Percentiles rank a stretch among this genome's conserved stretches.
These are phyloP conservation scores for Laodelphax striatellus DNA, from an alignment of 1,140 invertebrate species.

Conservation along the genomic window DNA sequence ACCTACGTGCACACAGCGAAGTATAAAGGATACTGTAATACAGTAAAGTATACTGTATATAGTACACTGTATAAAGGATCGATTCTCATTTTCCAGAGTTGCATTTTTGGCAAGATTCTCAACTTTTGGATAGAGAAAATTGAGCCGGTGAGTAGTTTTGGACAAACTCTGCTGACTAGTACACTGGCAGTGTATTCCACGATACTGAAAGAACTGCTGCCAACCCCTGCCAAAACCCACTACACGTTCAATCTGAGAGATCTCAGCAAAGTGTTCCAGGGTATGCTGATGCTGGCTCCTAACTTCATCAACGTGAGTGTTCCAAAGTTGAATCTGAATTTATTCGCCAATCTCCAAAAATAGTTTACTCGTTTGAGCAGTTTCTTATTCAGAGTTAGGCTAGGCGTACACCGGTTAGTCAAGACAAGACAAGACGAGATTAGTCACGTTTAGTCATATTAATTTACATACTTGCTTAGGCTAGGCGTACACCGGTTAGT, in stretches of 20 bases:
- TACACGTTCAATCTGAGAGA: constrained; percentile 60
- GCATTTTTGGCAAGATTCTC: constrained; percentile 57
- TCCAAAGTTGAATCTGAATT: constrained; percentile 2
- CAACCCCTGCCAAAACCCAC: constrained; percentile 56
- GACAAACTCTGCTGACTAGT: constrained; percentile 39
- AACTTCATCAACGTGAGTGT: constrained; percentile 33
- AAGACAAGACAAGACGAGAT: too few relatives aligned
- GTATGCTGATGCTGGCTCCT: constrained; percentile 48
- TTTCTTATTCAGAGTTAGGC: too few relatives aligned
- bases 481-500: too few relatives aligned
- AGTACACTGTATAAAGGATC: too few relatives aligned
- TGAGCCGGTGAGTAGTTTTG: constrained; percentile 26
- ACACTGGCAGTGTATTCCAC: constrained; percentile 50
- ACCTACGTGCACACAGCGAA: too few relatives aligned
- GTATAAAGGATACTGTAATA: too few relatives aligned
- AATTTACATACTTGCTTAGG: too few relatives aligned
- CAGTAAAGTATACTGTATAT: too few relatives aligned
- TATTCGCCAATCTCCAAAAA: too few relatives aligned
- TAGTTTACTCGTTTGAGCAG: too few relatives aligned
- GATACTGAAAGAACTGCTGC: constrained; percentile 44
- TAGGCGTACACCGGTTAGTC: too few relatives aligned
- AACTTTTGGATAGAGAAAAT: constrained; percentile 47
- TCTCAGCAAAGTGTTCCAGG: constrained; percentile 64
- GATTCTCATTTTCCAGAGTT: constrained; percentile 19
- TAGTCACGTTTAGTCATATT: too few relatives aligned